phyloP scores from a whole-genome alignment of 1,140 invertebrate species.

The Globodera rostochiensis region DNA sequence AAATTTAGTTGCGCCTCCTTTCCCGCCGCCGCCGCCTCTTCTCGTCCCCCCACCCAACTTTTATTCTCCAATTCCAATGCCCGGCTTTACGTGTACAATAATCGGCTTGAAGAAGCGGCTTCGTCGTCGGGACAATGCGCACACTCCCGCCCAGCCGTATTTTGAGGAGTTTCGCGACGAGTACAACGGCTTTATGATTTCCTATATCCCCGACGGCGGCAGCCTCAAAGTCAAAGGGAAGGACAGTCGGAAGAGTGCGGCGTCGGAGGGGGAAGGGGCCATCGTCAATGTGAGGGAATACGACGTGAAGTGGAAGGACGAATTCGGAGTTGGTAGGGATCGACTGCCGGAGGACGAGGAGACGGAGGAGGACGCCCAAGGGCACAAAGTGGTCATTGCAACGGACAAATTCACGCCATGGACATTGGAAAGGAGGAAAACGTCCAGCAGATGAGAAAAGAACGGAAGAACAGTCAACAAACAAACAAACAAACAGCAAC shows the following conservation, averaged over 20 bases:
- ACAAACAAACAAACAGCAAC: conserved; percentile 3
- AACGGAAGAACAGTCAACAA: not conserved
- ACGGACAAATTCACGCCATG: conserved; percentile 4
- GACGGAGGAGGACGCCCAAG: not conserved
- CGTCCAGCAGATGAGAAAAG: no score
- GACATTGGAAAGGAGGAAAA: conserved; percentile 1
- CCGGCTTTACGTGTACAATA: conserved; percentile 10
- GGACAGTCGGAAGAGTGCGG: not conserved
- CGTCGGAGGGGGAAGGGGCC: no score
- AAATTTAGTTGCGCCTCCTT: not conserved
- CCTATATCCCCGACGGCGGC: not conserved
- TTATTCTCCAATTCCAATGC: not conserved
- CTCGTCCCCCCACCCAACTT: not conserved
- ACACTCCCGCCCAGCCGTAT: not conserved
- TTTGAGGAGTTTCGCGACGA: not conserved
- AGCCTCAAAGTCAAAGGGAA: not conserved
- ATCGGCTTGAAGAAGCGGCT: not conserved
- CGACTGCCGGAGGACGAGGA: not conserved
- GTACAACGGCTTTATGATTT: not conserved
- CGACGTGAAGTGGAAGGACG: not conserved
- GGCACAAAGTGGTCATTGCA: not conserved
- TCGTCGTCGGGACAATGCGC: not conserved
- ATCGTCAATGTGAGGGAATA: not conserved
- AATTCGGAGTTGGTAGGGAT: not conserved
- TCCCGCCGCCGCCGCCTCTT: not conserved